Evolutionary conservation across 2,888 invertebrate genomes (phyloP), one percentile per base, ranked within the genome.

Genomic region (Melanostoma scalare): DNA sequence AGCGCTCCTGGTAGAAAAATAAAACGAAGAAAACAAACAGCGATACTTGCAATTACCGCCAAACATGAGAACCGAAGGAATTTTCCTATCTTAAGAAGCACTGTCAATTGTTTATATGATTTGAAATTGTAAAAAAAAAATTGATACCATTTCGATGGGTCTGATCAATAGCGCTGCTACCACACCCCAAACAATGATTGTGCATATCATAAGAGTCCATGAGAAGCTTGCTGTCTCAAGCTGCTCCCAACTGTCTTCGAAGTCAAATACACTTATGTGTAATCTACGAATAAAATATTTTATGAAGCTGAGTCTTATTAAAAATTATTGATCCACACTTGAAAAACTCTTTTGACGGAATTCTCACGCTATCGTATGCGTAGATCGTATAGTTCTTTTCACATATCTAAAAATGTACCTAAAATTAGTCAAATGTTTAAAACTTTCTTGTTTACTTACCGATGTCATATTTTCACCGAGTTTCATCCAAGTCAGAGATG

Each of bases 21-120:
- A 20, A 86, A 61, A 0, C 86, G 75, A 2, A 86, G 1, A 0
- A 75, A 10, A 6, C 88, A 89, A 0, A 90, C 1, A 1, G 85
- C 0, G 52, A 90, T 52, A 3, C 68, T 30, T 10, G n/a, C 46
- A 33, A 89, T 86, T 87, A 90, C 86, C 1, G 88, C 20, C 1
- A 89, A 65, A 30, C 87, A 88, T 5, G 86, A 80, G 58, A 89
- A 90, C 2, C 90, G 89, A 30, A 90, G 60, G 2, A 87, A 63
- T 61, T 88, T 89, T 6, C 90, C 90, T 69, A 90, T 89, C 90
- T 90, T 52, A 2, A 20, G 20, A 58, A 53, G 38, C n/a, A n/a
- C n/a, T n/a, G 2, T 5, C 10, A 20, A 20, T 4, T 3, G n/a
- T 8, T 20, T 20, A 20, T 20, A 20, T 20, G 20, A 48, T 6